Evolutionary conservation across 1,140 invertebrate genomes (phyloP), one percentile per base, ranked within the genome.

Genomic region (Atta cephalotes): DNA sequence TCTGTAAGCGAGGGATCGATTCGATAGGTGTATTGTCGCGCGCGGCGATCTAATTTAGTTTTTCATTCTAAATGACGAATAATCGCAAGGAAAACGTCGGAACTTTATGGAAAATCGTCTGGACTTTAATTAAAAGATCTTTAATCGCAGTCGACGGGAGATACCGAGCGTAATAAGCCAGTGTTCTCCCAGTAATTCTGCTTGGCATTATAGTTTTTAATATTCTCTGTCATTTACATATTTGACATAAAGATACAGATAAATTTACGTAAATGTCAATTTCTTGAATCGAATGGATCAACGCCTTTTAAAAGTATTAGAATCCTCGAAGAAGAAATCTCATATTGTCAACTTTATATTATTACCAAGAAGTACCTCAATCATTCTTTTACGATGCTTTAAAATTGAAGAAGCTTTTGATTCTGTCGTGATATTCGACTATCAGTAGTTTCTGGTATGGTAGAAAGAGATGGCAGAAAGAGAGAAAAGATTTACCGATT

Each of bases 41-140:
- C 82, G 74, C 80, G 70, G 53, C 70, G 39, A 82, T 84, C 70
- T 84, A 84, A 84, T 84, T 84, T 84, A 74, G 51, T 74, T 84
- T 84, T 84, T 84, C 28, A 51, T 49, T 63, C 56, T 31, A 56
- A 84, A 53, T 66, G 70, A 80, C 62, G 53, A 35, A 74, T 88
- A 63, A 77, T 86, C 53, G 45, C 66, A 77, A 78, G 56, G 25
- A 63, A 56, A 70, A 71, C 35, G 78, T 49, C 66, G 51, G 68
- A 89, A 89, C 39, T 90, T 87, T 78, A 76, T 63, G 49, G 49
- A 70, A 82, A 62, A 62, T 85, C 56, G 51, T 53, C 76, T 39
- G 51, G 35, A 86, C 49, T 88, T 88, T 88, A 87, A 88, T 89
- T 88, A 88, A 89, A 88, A 66, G 74, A 88, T 62, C 81, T 56